A percentile compares a stretch with the other conserved stretches of the same genome.
These are phyloP conservation scores for Montipora capitata DNA, from an alignment of 92 coral and sea anemone genomes.

Conservation along the genomic window DNA sequence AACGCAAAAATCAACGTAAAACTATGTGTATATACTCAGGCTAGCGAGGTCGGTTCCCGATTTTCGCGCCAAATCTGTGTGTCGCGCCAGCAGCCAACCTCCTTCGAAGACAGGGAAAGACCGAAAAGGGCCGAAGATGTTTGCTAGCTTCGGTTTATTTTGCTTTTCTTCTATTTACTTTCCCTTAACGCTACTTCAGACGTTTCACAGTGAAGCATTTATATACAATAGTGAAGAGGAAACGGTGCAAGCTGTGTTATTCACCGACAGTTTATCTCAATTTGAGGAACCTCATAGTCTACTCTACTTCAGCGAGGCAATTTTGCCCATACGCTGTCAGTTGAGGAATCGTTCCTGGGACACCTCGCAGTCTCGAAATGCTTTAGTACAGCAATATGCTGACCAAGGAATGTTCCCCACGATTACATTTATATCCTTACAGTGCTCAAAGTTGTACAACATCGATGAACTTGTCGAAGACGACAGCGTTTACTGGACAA, in stretches of 20 bases:
- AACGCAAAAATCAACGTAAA: too few species aligned
- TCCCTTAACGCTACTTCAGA: background rate
- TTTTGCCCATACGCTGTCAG: conserved; percentile 78
- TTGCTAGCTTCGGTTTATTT: background rate
- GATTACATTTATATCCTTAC: conserved; percentile 78
- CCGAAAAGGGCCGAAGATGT: background rate
- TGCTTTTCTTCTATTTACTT: background rate
- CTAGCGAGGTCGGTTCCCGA: too few species aligned
- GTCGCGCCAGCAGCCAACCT: background rate
- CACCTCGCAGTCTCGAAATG: conserved; percentile 76
- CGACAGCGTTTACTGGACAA: conserved; percentile 70
- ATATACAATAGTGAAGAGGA: conserved; percentile 2
- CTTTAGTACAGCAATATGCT: conserved; percentile 78
- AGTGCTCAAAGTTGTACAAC: conserved; percentile 85
- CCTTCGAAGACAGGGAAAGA: background rate
- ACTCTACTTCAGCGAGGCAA: conserved; percentile 73
- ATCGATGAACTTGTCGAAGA: conserved; percentile 66
- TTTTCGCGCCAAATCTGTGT: conserved; percentile 23
- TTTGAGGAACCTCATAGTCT: conserved; percentile 31
- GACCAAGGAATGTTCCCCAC: conserved; percentile 88
- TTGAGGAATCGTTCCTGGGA: conserved; percentile 82
- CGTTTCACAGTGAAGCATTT: conserved; percentile 17
- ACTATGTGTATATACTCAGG: too few species aligned
- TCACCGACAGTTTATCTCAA: conserved; percentile 14
- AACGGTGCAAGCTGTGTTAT: conserved; percentile 36